A percentile compares a stretch with the other conserved stretches of the same genome.
Conservation (phyloP, 2,113 vertebrate genomes). For the Empidonax alnorum region DNA sequence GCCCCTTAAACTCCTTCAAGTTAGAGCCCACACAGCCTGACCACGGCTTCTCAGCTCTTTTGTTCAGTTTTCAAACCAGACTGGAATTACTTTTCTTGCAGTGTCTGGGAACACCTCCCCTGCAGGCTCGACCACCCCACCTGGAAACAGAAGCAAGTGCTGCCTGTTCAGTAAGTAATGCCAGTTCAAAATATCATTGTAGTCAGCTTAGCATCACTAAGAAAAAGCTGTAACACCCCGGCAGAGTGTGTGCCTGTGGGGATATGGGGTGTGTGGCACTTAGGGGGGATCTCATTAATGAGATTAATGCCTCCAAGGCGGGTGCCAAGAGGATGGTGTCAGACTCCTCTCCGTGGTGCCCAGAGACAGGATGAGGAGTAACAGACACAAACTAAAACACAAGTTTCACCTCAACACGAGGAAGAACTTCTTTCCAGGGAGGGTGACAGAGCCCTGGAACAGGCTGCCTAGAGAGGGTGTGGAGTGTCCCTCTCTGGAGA, state of each 20-base stretch:
- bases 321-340: neutral
- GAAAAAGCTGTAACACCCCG: neutral
- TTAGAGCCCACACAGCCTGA: neutral
- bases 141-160: neutral
- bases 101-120: neutral
- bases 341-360: neutral
- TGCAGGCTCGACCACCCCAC: neutral
- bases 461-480: neutral
- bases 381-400: neutral
- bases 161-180: neutral
- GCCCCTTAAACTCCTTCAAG: neutral
- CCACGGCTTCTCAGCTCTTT: neutral
- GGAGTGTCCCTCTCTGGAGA: neutral
- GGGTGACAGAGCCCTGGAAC: neutral
- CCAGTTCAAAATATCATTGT: neutral
- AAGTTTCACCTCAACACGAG: neutral
- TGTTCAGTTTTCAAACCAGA: neutral
- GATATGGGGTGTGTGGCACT: rapidly evolving
- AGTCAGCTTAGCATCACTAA: neutral
- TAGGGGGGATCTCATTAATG: neutral
- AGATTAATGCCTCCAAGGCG: neutral
- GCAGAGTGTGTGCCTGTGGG: neutral
- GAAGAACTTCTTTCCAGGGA: neutral
- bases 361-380: neutral
- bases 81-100: neutral